These are phyloP conservation scores for Notarius quadriscutis DNA, from an alignment of 2,113 vertebrate genomes.

Conservation along the genomic window DNA sequence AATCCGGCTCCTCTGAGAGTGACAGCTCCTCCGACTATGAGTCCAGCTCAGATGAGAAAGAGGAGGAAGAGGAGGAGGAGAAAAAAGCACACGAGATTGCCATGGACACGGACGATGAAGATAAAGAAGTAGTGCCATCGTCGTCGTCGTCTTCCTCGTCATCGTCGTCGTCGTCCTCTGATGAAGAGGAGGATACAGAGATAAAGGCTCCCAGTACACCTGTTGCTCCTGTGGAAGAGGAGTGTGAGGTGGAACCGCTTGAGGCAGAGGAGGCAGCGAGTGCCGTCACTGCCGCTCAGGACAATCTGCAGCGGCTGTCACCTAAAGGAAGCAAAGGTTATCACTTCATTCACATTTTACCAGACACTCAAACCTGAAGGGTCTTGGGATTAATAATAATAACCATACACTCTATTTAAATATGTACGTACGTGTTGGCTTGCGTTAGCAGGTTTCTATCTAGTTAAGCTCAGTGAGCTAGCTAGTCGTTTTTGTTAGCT, in stretches of 20 bases:
- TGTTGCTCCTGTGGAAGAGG: conserved; percentile 37
- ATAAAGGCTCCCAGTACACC: conserved; percentile 58
- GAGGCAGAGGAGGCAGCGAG: conserved; percentile 47
- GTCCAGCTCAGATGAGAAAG: conserved; percentile 81
- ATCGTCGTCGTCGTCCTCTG: conserved; percentile 58
- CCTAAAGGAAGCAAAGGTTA: conserved; percentile 65
- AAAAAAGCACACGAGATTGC: conserved; percentile 52
- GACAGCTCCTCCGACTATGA: conserved; percentile 87
- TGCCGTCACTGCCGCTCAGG: conserved; percentile 16
- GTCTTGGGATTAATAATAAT: neutral
- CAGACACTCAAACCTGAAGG: neutral
- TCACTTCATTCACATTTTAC: neutral
- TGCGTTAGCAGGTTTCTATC: neutral
- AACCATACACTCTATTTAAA: neutral
- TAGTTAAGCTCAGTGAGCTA: neutral
- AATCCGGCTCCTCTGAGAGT: conserved; percentile 79
- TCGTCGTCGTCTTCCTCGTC: conserved; percentile 68
- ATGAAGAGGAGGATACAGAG: conserved; percentile 54
- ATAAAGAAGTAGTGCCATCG: neutral
- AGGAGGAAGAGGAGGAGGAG: conserved; percentile 69
- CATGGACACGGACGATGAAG: conserved; percentile 61
- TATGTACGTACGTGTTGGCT: neutral
- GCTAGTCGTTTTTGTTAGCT: neutral
- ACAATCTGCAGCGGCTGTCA: conserved; percentile 59
- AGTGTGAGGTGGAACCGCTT: conserved; percentile 48